Percentiles rank a stretch among this genome's conserved stretches.
These are phyloP conservation scores for Apteryx mantelli DNA, from an alignment of 2,113 vertebrate species.

Conservation along the genomic window DNA sequence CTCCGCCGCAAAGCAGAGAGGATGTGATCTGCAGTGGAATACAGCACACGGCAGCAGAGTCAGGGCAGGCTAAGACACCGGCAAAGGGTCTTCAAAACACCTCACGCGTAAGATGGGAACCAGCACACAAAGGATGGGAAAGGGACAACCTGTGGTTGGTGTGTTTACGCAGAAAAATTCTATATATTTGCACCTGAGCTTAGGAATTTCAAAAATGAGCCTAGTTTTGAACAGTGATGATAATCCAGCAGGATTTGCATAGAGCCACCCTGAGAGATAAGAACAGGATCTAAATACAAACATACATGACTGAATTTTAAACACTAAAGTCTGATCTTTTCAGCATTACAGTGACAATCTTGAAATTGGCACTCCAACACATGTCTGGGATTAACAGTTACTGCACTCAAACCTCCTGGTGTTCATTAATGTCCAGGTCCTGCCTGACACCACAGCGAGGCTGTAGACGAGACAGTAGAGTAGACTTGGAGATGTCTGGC, in stretches of 20 bases:
- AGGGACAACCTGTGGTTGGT: not conserved
- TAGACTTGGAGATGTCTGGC: not conserved
- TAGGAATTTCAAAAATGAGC: not conserved
- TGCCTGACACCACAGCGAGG: not conserved
- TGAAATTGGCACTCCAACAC: slow-evolving; percentile 44
- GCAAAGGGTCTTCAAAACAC: not conserved
- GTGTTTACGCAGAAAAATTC: not conserved
- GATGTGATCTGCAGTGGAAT: not conserved
- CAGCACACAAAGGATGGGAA: not conserved
- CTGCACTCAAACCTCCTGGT: not conserved
- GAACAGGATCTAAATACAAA: slow-evolving; percentile 55
- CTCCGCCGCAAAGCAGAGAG: not conserved
- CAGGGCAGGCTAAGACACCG: not conserved
- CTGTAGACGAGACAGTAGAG: not conserved
- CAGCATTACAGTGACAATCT: slow-evolving; percentile 36
- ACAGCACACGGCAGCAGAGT: not conserved
- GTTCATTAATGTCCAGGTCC: not conserved
- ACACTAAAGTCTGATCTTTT: slow-evolving; percentile 5
- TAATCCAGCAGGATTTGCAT: slow-evolving; percentile 28
- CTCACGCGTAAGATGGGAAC: accelerated
- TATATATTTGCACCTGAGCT: not conserved
- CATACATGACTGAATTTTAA: slow-evolving; percentile 43
- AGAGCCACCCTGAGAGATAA: slow-evolving; percentile 20
- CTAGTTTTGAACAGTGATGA: not conserved
- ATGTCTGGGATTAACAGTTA: slow-evolving; percentile 45